A percentile compares a stretch with the other conserved stretches of the same genome.
Conservation (phyloP, 2,113 vertebrate species). For the Pyxicephalus adspersus region DNA sequence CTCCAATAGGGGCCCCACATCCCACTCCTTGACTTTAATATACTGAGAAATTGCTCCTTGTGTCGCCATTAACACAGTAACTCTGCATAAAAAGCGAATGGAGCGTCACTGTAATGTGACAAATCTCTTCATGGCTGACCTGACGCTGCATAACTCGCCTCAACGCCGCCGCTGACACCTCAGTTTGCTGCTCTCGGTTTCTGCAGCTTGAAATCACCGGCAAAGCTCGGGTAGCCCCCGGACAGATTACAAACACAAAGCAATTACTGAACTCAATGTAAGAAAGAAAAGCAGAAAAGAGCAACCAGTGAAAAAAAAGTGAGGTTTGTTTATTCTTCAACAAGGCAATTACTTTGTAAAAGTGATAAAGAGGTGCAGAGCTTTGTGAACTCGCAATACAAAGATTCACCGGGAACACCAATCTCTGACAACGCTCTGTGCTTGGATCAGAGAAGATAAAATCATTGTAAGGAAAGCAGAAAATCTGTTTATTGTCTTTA, state of each 20-base stretch:
- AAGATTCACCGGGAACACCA: too few relatives aligned
- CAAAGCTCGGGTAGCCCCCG: background rate
- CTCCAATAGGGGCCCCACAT: background rate
- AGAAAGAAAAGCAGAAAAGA: background rate
- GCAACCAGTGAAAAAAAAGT: background rate
- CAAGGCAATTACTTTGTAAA: background rate
- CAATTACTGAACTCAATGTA: background rate
- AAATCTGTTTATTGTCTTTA: too few relatives aligned
- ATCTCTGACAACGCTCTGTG: too few relatives aligned
- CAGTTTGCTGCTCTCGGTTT: too few relatives aligned
- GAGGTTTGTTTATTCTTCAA: background rate
- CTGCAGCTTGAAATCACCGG: too few relatives aligned
- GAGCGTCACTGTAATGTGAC: background rate
- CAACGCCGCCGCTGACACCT: background rate
- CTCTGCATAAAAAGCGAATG: slow-evolving; percentile 30
- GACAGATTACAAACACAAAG: background rate
- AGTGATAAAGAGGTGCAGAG: too few relatives aligned
- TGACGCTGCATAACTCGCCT: background rate
- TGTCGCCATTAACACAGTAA: background rate
- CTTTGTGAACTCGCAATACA: too few relatives aligned
- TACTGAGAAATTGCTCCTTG: background rate
- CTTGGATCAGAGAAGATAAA: too few relatives aligned
- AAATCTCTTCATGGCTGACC: slow-evolving; percentile 24
- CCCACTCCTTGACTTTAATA: slow-evolving; percentile 21
- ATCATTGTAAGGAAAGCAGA: too few relatives aligned